Evolutionary conservation across 2,797 vertebrate species (phyloP), one percentile per base, ranked within the genome.

Genomic region (Ceryle rudis): DNA sequence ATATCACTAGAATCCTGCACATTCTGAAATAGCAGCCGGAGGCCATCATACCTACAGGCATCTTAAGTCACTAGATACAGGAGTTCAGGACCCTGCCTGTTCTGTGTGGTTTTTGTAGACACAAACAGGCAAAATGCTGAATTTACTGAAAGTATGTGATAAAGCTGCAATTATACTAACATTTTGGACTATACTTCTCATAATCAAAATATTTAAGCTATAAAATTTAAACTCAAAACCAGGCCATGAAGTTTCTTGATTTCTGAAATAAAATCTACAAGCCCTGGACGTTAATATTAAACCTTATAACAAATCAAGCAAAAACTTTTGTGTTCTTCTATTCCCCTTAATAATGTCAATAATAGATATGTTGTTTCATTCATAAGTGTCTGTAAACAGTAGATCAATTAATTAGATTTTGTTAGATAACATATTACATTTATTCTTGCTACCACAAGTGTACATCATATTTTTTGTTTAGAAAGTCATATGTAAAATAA

Each of bases 31-130:
- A 2, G 13, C 42, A 62, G 11, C 4, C 31, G 60, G 67, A 47
- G 14, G 26, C 10, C 3, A 3, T 37, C 2, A 1, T n/a, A 10
- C 18, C 7, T 18, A 33, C 5, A 66, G 18, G 8, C 9, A 23
- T 26, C n/a, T 86, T 39, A 61, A 49, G 22, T 15, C 31, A 49
- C 6, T 17, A 29, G 26, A 6, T 58, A 3, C 1, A 62, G 44
- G 10, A 83, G 14, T 8, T 42, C 21, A 58, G 11, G 16, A 5
- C 3, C 15, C 35, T 81, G 74, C 7, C 14, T 71, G 19, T 13
- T 66, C 3, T 11, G 8, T 28, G 33, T 41, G 16, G 1, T 69
- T 4, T 41, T 72, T 60, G 33, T 46, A 46, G 55, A 23, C 31
- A n/a, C 21, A 33, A 57, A 33, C 21, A 61, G 58, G 11, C 3